Conservation (phyloP, 2,888 invertebrate species). For the Agrilus cyanescens region DNA sequence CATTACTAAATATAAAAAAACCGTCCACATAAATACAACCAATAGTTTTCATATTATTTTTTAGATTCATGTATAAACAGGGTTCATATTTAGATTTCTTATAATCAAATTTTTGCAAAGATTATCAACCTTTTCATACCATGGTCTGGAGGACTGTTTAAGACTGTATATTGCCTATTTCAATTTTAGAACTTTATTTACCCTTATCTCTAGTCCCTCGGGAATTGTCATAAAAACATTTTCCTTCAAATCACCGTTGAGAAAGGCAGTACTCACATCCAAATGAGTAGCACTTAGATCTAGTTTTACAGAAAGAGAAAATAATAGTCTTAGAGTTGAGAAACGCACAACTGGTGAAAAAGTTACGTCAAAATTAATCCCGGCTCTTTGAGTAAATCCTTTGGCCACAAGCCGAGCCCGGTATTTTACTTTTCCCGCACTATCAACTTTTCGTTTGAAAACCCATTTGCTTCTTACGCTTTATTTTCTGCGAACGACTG, state of each 20-base stretch:
- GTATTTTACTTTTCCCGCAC: constrained; percentile 13
- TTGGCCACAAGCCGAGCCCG: constrained; percentile 6
- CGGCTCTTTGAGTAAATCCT: constrained; percentile 13
- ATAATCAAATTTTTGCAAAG: constrained; percentile 5
- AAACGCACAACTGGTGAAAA: too few relatives aligned
- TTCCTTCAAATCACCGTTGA: too few relatives aligned
- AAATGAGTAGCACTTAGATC: too few relatives aligned
- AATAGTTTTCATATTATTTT: constrained; percentile 1
- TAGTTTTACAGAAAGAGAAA: too few relatives aligned
- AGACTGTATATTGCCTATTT: constrained; percentile 7
- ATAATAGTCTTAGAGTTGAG: too few relatives aligned
- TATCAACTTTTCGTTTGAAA: constrained; percentile 18
- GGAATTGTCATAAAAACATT: too few relatives aligned
- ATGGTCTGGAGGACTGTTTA: constrained; percentile 6
- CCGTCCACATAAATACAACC: constrained; percentile 5
- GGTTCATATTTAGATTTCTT: constrained; percentile 7
- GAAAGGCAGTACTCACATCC: too few relatives aligned
- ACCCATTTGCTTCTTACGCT: constrained; percentile 23
- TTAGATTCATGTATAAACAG: constrained; percentile 5
- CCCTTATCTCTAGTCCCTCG: constrained; percentile 2
- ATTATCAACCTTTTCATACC: constrained; percentile 5
- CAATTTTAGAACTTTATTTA: constrained; percentile 4
- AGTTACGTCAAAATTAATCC: too few relatives aligned
- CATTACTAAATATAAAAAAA: constrained; percentile 7
- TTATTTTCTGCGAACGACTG: constrained; percentile 12